Percentiles rank a stretch among this genome's conserved stretches.
Evolutionary conservation across 1,140 invertebrate genomes (phyloP).

Genomic region (Semibalanus balanoides): DNA sequence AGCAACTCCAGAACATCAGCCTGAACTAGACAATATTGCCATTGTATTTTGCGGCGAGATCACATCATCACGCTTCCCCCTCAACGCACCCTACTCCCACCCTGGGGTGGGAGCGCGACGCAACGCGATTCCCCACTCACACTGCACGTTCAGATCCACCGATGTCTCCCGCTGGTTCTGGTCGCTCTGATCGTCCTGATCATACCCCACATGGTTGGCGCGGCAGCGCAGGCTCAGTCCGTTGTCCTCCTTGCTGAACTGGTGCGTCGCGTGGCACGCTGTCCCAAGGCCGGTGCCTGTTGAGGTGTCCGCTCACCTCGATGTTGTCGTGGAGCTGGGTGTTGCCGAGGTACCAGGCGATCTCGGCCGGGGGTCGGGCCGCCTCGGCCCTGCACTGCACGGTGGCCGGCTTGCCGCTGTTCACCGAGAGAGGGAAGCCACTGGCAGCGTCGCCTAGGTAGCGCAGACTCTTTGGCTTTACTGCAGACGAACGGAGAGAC

Average conservation of each 20-base stretch:
- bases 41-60: too few species aligned
- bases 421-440: background rate
- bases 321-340: background rate
- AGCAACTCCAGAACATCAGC: too few species aligned
- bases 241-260: background rate
- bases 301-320: background rate
- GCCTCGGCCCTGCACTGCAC: background rate
- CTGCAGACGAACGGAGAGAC: too few species aligned
- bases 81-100: too few species aligned
- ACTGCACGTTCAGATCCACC: background rate
- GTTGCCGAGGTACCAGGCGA: slow-evolving; percentile 1
- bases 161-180: background rate
- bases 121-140: too few species aligned
- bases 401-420: background rate
- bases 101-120: too few species aligned
- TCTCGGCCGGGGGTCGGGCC: background rate
- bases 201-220: background rate
- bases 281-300: background rate
- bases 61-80: too few species aligned
- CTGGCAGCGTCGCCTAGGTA: too few species aligned
- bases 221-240: background rate
- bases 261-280: background rate
- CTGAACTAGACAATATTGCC: too few species aligned
- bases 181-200: background rate
- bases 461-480: background rate